Percentiles rank a stretch among this genome's conserved stretches.
These are phyloP conservation scores for Pangasius sanitwongsei DNA, from an alignment of 2,797 vertebrate species.

Conservation along the genomic window DNA sequence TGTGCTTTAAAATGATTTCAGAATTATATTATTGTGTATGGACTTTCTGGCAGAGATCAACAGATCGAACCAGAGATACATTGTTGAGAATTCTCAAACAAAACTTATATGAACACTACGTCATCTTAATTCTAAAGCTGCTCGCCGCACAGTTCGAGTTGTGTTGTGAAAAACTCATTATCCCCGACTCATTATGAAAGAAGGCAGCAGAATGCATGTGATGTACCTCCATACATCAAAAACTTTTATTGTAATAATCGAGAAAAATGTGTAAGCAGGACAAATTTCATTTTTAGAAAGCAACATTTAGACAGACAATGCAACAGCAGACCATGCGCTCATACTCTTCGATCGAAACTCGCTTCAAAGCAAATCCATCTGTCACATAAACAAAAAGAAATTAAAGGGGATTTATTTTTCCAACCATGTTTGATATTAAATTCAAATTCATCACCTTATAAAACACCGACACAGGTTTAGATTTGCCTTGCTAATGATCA, in stretches of 20 bases:
- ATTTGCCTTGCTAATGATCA: neutral
- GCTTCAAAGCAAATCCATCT: constrained; percentile 28
- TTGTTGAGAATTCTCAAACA: too few species aligned
- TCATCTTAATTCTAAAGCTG: neutral
- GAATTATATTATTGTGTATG: neutral
- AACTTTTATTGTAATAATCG: constrained; percentile 71
- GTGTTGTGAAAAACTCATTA: neutral
- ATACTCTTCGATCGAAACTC: constrained; percentile 23
- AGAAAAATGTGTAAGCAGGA: constrained; percentile 60
- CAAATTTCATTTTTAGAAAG: constrained; percentile 55
- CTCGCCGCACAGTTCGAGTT: neutral
- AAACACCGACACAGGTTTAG: constrained; percentile 11
- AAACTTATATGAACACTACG: neutral
- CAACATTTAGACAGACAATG: constrained; percentile 55
- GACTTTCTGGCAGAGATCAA: neutral
- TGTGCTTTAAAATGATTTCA: neutral
- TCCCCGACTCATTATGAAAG: neutral
- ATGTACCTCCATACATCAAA: constrained; percentile 45
- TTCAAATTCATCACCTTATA: constrained; percentile 18
- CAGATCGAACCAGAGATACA: neutral
- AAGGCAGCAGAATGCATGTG: neutral
- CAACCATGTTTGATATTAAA: constrained; percentile 34
- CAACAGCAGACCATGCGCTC: constrained; percentile 36
- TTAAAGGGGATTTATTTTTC: constrained; percentile 42
- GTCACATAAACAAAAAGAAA: constrained; percentile 35